Evolutionary conservation across 1,140 invertebrate genomes (phyloP).

Genomic region (Harpegnathos saltator): DNA sequence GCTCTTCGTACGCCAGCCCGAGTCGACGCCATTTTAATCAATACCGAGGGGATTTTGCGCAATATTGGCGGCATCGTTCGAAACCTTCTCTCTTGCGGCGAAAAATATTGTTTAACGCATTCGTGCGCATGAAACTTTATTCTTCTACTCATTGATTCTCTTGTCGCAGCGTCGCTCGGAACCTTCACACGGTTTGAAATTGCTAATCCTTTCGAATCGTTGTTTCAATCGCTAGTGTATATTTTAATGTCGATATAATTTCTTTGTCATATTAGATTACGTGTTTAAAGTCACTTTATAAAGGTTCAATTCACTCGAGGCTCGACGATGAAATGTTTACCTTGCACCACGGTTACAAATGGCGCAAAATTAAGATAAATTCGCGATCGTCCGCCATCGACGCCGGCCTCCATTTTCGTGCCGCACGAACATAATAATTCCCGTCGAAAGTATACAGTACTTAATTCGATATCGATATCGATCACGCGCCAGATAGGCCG

Average conservation of each 20-base stretch:
- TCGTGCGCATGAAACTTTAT: neutral
- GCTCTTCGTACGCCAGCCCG: constrained; percentile 28
- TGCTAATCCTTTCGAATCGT: neutral
- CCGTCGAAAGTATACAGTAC: constrained; percentile 57
- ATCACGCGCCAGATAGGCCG: constrained; percentile 55
- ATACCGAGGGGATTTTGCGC: constrained; percentile 36
- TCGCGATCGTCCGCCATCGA: constrained; percentile 52
- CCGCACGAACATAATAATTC: constrained; percentile 68
- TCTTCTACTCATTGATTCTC: neutral
- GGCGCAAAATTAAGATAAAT: constrained; percentile 59
- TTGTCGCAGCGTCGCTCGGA: neutral
- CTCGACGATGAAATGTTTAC: constrained; percentile 42
- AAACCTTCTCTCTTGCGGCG: neutral
- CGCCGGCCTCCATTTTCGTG: constrained; percentile 58
- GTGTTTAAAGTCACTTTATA: constrained; percentile 38
- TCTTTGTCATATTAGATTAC: constrained; percentile 13
- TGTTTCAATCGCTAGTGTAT: constrained; percentile 8
- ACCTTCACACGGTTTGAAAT: neutral
- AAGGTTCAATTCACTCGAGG: constrained; percentile 42
- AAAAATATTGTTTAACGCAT: neutral
- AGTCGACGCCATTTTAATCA: constrained; percentile 50
- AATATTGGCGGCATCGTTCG: constrained; percentile 28
- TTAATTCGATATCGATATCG: constrained; percentile 62
- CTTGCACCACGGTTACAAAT: constrained; percentile 49
- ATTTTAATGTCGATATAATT: constrained; percentile 6